Conservation (phyloP, 2,113 vertebrate species). For the Ariopsis seemanni region DNA sequence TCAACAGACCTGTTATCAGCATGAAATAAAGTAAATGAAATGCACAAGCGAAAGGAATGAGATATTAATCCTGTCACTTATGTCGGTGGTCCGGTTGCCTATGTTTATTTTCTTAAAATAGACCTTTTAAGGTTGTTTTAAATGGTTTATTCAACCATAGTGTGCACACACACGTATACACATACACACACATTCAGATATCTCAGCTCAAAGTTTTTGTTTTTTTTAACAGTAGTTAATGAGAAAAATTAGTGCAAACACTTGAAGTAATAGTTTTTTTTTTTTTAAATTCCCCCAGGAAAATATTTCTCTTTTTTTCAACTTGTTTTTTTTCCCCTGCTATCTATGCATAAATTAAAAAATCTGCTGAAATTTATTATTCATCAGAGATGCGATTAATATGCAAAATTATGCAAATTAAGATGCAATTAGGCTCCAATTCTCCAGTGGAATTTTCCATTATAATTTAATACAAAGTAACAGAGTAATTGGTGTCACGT, state of each 20-base stretch:
- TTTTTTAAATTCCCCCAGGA: constrained; percentile 78
- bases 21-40: constrained; percentile 3
- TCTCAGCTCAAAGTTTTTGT: constrained; percentile 71
- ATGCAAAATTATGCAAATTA: constrained; percentile 99
- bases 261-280: constrained; percentile 90
- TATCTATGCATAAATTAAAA: constrained; percentile 99
- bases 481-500: constrained; percentile 99
- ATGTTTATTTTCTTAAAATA: background rate
- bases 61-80: background rate
- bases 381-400: constrained; percentile 99
- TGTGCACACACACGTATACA: background rate
- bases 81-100: background rate
- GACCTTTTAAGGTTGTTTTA: background rate
- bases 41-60: background rate
- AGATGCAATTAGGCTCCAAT: constrained; percentile 99
- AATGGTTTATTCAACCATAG: background rate
- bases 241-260: constrained; percentile 94
- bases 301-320: constrained; percentile 94
- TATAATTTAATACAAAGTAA: constrained; percentile 99
- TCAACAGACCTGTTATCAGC: constrained; percentile 10
- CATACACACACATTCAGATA: constrained; percentile 20
- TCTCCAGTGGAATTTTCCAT: constrained; percentile 99
- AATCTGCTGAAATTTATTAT: constrained; percentile 99
- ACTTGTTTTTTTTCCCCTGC: constrained; percentile 82
- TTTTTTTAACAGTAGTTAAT: constrained; percentile 78